These are phyloP conservation scores for Rattus norvegicus DNA, from an alignment of 2,113 vertebrate genomes.

Conservation along the genomic window GRCr8 NC_086028.1:24203501-24204000, in stretches of 20 bases:
- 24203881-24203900: not conserved
- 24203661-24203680: not conserved
- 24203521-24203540: not conserved
- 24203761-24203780: not conserved
- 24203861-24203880: not conserved
- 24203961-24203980: not conserved
- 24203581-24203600: not conserved
- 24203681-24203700: not conserved
- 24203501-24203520: not conserved
- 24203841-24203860: no score
- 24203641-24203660: not conserved
- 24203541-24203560: not conserved
- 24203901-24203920: not conserved
- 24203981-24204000: not conserved
- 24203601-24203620: not conserved
- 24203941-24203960: not conserved
- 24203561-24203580: not conserved
- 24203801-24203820: not conserved
- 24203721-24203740: not conserved
- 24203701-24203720: not conserved
- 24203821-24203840: not conserved
- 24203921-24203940: rapidly evolving
- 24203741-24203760: not conserved
- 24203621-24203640: not conserved
- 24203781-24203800: not conserved